Base-by-base conservation (phyloP, 2,888 invertebrate genomes). In the Sphaerophoria rueppellii region DNA sequence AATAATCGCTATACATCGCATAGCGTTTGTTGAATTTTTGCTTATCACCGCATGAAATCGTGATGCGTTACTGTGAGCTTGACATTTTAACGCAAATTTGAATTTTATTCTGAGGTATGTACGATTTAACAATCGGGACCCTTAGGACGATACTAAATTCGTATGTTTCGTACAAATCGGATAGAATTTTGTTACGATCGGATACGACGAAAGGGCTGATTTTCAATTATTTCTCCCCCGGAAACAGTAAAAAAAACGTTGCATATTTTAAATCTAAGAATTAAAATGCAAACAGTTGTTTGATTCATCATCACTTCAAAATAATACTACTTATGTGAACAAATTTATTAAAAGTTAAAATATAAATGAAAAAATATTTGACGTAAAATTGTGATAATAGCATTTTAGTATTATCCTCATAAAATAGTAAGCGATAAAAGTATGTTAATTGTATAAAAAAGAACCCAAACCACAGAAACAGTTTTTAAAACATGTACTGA, bases 371-470 rank as follows among this genome's bases (percentile, higher is more conserved):
- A 61, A 75, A 46, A 61, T 34, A 65, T 76, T 85, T 85, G 80
- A 85, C 81, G 76, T 80, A 85, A 86, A 78, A 86, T 86, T 86
- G 86, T 86, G 86, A 86, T 86, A 86, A 86, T 86, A 86, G 86
- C 86, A 82, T 86, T 86, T 82, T 86, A 86, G 82, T 86, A 82
- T 86, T 82, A 82, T 82, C 86, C 82, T 71, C 72, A 72, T 80
- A 63, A 85, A 71, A 70, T 60, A 82, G 43, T 80, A 71, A 80
- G 75, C 78, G 37, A 74, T 74, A 70, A 76, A 71, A 78, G 74
- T 82, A 70, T 78, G 54, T 74, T 82, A 82, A 73, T 74, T 74
- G 82, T 82, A 82, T 74, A 78, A 74, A 63, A 43, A 73, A 60
- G 14, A 74, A 78, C 70, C 52, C 77, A 55, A 43, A 73, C 16